A percentile compares a stretch with the other conserved stretches of the same genome.
Conservation (phyloP, 2,113 vertebrate species). For the Collichthys lucidus region DNA sequence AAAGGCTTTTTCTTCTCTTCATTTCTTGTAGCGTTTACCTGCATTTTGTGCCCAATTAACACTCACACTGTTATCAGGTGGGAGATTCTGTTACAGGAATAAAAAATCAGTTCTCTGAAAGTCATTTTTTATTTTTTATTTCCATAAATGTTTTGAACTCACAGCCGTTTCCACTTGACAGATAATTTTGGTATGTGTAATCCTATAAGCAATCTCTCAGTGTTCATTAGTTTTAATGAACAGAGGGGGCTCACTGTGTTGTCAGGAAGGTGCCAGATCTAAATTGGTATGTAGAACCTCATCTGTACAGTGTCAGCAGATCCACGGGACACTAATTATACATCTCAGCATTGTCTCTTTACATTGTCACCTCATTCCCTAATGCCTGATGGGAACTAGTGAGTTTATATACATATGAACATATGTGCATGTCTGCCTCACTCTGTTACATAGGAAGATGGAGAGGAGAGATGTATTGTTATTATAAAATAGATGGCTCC, state of each 20-base stretch:
- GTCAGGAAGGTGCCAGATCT: slow-evolving; percentile 12
- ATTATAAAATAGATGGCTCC: slow-evolving; percentile 26
- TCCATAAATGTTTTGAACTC: background rate
- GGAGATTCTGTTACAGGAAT: background rate
- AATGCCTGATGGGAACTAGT: background rate
- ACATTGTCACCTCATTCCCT: background rate
- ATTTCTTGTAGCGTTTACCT: background rate
- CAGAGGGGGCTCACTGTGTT: background rate
- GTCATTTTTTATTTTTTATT: slow-evolving; percentile 3
- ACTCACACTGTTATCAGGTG: background rate
- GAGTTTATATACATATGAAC: background rate
- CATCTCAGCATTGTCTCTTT: background rate
- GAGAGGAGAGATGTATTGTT: background rate
- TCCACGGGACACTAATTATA: slow-evolving; percentile 26
- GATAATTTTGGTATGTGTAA: background rate
- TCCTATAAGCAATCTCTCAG: background rate
- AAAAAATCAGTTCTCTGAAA: background rate
- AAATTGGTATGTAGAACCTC: background rate
- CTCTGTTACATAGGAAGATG: background rate
- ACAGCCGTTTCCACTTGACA: background rate
- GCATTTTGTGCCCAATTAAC: background rate
- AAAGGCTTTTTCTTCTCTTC: background rate
- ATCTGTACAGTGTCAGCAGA: slow-evolving; percentile 21
- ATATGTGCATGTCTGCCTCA: background rate
- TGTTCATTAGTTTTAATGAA: slow-evolving; percentile 26